Evolutionary conservation across 2,113 vertebrate genomes (phyloP).

Genomic region (Gila orcuttii): DNA sequence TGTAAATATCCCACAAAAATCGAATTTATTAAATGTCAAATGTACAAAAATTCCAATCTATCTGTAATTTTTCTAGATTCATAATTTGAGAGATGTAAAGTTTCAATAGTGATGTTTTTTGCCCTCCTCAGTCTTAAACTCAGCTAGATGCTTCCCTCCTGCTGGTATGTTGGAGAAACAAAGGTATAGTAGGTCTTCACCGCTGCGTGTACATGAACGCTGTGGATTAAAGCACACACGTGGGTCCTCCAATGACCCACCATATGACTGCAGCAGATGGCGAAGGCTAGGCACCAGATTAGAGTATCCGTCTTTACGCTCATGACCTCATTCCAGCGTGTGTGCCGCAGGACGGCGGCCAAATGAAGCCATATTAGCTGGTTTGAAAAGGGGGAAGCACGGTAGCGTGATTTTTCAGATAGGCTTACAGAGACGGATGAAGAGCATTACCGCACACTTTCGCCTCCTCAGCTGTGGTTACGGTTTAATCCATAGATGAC

Average conservation of each 20-base stretch:
- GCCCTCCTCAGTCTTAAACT: neutral
- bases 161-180: neutral
- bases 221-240: constrained; percentile 37
- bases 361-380: constrained; percentile 49
- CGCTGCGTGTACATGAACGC: neutral
- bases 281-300: constrained; percentile 46
- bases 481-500: constrained; percentile 39
- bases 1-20: neutral
- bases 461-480: constrained; percentile 23
- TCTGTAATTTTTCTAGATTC: neutral
- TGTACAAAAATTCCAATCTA: neutral
- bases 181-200: neutral
- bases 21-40: neutral
- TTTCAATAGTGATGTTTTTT: neutral
- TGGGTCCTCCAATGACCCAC: constrained; percentile 43
- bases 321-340: constrained; percentile 53
- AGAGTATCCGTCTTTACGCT: constrained; percentile 54
- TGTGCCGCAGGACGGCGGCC: constrained; percentile 30
- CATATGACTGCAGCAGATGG: constrained; percentile 61
- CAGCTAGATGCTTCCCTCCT: neutral
- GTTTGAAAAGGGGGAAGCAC: constrained; percentile 43
- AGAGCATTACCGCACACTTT: constrained; percentile 21
- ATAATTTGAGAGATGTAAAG: neutral
- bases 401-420: constrained; percentile 26
- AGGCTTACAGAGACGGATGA: constrained; percentile 39